These are phyloP conservation scores for Chrysotoxum bicinctum DNA, from an alignment of 2,888 invertebrate genomes.

Conservation along the genomic window DNA sequence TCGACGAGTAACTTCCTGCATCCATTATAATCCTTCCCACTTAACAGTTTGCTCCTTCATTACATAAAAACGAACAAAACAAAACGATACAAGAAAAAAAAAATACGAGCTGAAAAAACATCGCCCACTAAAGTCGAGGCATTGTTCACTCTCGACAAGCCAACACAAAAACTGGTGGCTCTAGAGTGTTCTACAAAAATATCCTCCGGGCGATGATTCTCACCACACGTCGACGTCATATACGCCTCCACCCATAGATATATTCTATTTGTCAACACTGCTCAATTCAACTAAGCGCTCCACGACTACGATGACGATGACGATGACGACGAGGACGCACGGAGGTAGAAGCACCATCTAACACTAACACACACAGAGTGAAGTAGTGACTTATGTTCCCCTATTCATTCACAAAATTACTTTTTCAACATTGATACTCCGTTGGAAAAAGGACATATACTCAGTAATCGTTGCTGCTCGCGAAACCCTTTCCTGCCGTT, in stretches of 20 bases:
- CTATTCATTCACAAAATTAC: constrained; percentile 64
- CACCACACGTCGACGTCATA: constrained; percentile 16
- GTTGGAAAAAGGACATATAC: constrained; percentile 41
- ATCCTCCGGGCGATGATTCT: constrained; percentile 39
- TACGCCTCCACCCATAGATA: background rate
- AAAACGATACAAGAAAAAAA: background rate
- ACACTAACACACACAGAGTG: background rate
- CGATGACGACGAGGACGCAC: constrained; percentile 1
- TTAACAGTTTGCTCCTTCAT: constrained; percentile 62
- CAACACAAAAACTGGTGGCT: constrained; percentile 15
- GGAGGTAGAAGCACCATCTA: background rate
- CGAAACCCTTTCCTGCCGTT: constrained; percentile 15
- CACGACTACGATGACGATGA: background rate
- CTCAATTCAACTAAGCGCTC: constrained; percentile 37
- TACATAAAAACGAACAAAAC: constrained; percentile 46
- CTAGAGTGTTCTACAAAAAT: constrained; percentile 20
- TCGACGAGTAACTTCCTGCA: constrained; percentile 51
- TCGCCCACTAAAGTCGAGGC: constrained; percentile 41
- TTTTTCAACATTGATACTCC: constrained; percentile 36
- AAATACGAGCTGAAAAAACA: background rate
- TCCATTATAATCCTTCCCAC: constrained; percentile 59
- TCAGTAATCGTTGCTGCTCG: background rate
- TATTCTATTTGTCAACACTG: constrained; percentile 40
- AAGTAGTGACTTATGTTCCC: constrained; percentile 55
- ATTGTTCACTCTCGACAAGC: constrained; percentile 38